These are phyloP conservation scores for Amphilophus citrinellus DNA, from an alignment of 2,113 vertebrate genomes.

Conservation along the genomic window DNA sequence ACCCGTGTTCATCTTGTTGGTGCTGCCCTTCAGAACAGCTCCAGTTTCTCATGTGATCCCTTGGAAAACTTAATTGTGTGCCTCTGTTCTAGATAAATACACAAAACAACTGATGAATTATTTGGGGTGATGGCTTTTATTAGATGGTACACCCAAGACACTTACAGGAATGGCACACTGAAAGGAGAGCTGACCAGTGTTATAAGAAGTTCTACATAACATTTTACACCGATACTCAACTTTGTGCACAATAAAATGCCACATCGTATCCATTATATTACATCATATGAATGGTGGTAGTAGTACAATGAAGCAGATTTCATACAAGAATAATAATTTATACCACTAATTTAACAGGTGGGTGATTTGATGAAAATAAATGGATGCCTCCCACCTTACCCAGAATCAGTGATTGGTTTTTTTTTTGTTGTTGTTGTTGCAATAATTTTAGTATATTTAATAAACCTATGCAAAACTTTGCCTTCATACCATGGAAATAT, in stretches of 20 bases:
- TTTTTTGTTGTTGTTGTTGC: too few relatives aligned
- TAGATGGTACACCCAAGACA: accelerated
- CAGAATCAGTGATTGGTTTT: not conserved
- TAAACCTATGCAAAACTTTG: too few relatives aligned
- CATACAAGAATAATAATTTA: not conserved
- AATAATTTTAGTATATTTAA: too few relatives aligned
- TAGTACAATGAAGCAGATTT: not conserved
- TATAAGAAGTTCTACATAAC: not conserved
- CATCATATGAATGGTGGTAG: not conserved
- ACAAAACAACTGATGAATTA: not conserved
- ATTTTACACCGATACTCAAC: not conserved
- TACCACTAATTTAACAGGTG: not conserved
- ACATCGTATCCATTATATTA: not conserved
- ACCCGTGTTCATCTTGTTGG: not conserved
- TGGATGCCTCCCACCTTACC: not conserved
- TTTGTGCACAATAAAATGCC: not conserved
- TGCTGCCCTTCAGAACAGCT: not conserved
- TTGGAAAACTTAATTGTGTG: not conserved
- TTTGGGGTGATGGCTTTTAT: not conserved
- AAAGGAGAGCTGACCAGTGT: not conserved
- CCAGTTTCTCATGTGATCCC: not conserved
- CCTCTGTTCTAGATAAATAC: not conserved
- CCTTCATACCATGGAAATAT: too few relatives aligned
- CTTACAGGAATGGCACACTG: not conserved
- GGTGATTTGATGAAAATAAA: not conserved